phyloP scores from a whole-genome alignment of 2,888 invertebrate genomes.

The Scaeva pyrastri region DNA sequence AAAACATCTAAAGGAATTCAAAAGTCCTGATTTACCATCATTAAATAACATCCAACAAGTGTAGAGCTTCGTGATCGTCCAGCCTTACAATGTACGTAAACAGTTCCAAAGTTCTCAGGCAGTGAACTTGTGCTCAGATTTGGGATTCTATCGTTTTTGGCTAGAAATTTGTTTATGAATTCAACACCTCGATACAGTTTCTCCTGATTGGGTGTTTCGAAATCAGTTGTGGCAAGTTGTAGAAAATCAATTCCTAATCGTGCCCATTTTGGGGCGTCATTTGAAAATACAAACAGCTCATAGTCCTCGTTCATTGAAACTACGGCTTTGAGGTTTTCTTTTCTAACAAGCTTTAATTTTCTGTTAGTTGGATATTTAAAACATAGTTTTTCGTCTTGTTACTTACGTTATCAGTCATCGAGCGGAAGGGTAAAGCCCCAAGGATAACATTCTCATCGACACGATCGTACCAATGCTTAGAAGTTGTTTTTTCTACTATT shows the following conservation, averaged over 20 bases:
- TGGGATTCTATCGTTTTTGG: conserved; percentile 83
- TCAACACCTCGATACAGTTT: conserved; percentile 92
- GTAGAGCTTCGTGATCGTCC: conserved; percentile 99
- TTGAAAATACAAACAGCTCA: conserved; percentile 93
- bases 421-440: conserved; percentile 97
- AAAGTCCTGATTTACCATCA: conserved; percentile 87
- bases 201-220: conserved; percentile 94
- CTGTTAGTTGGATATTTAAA: not conserved
- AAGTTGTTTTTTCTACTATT: conserved; percentile 93
- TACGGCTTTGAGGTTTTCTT: conserved; percentile 97
- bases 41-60: conserved; percentile 98
- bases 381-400: not conserved
- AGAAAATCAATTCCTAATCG: conserved; percentile 92
- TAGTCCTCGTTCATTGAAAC: conserved; percentile 99
- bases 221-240: conserved; percentile 95
- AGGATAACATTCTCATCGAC: conserved; percentile 97
- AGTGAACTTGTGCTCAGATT: conserved; percentile 80
- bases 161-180: conserved; percentile 92
- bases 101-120: conserved; percentile 86
- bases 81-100: conserved; percentile 99
- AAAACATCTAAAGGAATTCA: not conserved
- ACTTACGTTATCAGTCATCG: conserved; percentile 91
- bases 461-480: conserved; percentile 96
- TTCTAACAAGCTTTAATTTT: conserved; percentile 87
- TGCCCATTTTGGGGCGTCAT: conserved; percentile 93